Base-by-base conservation (phyloP, 2,888 invertebrate species). In the Tinea semifulvella region DNA sequence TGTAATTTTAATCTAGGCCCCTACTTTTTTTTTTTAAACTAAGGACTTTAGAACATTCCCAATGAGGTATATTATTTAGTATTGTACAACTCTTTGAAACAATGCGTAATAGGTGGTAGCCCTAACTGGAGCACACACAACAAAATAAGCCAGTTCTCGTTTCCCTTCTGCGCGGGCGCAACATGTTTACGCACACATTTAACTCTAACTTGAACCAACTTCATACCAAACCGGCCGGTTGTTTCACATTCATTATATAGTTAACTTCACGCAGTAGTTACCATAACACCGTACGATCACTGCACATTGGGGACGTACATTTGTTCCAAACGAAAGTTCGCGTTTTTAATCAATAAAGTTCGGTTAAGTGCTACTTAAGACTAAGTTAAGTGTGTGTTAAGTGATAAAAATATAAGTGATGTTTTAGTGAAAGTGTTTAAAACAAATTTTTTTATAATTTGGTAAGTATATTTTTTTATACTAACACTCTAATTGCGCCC, bases 301-400 rank as follows among this genome's bases (percentile, higher is more conserved):
- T 53, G 53, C 58, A 58, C 49, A 50, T 63, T 63, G 63, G 63
- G 74, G 74, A 77, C 75, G 74, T 74, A 65, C 60, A 47, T 13
- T 45, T 38, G 22, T 31, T 48, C 50, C 52, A 63, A 64, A 72
- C 68, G 67, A 65, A 67, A 59, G 60, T 60, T 26, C 6, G 31
- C 14, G 31, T 31, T 31, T 31, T 14, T 31, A 26, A n/a, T 26
- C 58, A 54, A 64, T 61, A 59, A 58, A 59, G 56, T 22, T 31
- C 14, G 11, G 14, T 31, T 3, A 31, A 31, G 14, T 11, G 14
- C 11, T 14, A 31, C n/a, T 26, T 26, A 6, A 26, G 10, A 6
- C n/a, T 3, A n/a, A n/a, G 11, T 26, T 26, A 11, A 26, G 10
- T 26, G 2, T 2, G 10, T 26, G 11, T 4, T 26, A 26, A 26